These are phyloP conservation scores for Anolis carolinensis DNA, from an alignment of 2,113 vertebrate species.

Conservation along the genomic window DNA sequence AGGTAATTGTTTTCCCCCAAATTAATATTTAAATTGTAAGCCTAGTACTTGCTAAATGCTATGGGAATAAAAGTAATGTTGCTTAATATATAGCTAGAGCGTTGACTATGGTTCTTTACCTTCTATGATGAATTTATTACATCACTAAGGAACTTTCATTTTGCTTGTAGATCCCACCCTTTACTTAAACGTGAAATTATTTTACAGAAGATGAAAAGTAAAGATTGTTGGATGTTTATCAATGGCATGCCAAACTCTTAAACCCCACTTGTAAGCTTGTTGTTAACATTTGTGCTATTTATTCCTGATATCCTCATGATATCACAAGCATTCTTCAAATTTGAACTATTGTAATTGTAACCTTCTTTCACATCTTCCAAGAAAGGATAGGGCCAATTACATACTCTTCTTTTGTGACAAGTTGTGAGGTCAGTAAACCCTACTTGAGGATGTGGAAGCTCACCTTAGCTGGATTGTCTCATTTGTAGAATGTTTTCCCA, in stretches of 20 bases:
- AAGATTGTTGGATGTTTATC: background rate
- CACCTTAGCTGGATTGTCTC: too few species aligned
- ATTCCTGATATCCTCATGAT: background rate
- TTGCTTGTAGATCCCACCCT: background rate
- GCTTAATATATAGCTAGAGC: background rate
- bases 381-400: background rate
- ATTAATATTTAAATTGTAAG: background rate
- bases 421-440: too few species aligned
- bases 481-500: too few species aligned
- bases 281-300: background rate
- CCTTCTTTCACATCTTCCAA: background rate
- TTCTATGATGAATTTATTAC: background rate
- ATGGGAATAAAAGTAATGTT: background rate
- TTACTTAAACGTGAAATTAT: background rate
- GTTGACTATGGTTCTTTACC: background rate
- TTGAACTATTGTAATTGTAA: background rate
- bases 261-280: background rate
- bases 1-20: constrained; percentile 73
- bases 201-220: background rate
- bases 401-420: too few species aligned
- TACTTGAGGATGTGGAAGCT: too few species aligned
- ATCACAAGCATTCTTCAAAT: too few species aligned
- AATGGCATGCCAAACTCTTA: background rate
- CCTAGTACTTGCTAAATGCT: background rate
- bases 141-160: background rate